phyloP scores from a whole-genome alignment of 92 coral and sea anemone species.

The Ricordea florida region DNA sequence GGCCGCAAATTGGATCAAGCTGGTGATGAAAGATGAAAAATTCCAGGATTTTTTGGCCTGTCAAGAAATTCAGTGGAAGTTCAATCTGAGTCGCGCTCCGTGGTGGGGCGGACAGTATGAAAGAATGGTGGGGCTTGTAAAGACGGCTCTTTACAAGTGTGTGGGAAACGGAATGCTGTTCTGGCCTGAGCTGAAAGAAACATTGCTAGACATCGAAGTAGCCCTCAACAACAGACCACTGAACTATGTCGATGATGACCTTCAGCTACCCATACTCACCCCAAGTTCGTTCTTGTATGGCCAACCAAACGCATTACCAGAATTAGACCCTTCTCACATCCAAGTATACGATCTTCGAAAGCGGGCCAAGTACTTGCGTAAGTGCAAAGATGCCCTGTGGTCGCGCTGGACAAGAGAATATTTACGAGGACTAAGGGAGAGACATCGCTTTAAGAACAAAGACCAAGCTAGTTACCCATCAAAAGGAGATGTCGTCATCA shows the following conservation, averaged over 20 bases:
- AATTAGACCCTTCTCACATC: slow-evolving; percentile 11
- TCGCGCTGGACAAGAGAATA: slow-evolving; percentile 20
- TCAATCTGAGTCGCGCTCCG: not conserved
- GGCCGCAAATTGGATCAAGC: slow-evolving; percentile 14
- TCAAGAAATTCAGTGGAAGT: slow-evolving; percentile 2
- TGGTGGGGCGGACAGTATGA: slow-evolving; percentile 21
- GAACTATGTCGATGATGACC: slow-evolving; percentile 16
- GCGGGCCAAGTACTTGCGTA: slow-evolving; percentile 3
- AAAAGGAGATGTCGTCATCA: slow-evolving; percentile 28
- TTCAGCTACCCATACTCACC: slow-evolving; percentile 27
- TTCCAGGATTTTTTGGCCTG: not conserved
- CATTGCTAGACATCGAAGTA: slow-evolving; percentile 3
- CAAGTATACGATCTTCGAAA: slow-evolving; percentile 12
- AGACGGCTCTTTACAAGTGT: slow-evolving; percentile 4
- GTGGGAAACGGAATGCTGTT: slow-evolving; percentile 8
- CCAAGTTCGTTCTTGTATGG: slow-evolving; percentile 9
- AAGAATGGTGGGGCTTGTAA: slow-evolving; percentile 6
- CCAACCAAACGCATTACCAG: slow-evolving; percentile 22
- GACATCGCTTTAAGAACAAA: slow-evolving; percentile 9
- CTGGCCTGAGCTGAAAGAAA: slow-evolving; percentile 11
- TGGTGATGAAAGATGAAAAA: slow-evolving; percentile 12
- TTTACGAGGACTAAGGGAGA: slow-evolving; percentile 18
- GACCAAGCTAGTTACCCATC: not conserved
- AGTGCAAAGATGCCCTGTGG: slow-evolving; percentile 31
- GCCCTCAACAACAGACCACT: slow-evolving; percentile 16